Conservation (phyloP, 1,140 invertebrate genomes). For the Macrobrachium rosenbergii region DNA sequence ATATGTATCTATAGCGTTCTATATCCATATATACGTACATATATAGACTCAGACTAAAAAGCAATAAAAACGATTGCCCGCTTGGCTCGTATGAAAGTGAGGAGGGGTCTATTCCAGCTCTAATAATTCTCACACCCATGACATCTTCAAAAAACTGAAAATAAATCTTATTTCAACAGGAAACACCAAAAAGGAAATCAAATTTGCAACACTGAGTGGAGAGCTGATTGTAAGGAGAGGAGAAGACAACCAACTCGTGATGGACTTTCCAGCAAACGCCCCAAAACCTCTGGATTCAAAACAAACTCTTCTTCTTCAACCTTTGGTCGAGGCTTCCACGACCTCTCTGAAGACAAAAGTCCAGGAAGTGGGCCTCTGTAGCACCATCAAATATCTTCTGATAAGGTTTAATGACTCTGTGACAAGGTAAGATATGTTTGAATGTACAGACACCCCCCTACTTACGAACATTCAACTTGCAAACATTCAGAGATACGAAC, state of each 20-base stretch:
- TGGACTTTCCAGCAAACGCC: slow-evolving; percentile 34
- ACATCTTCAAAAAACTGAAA: no score
- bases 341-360: neutral
- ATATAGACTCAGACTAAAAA: no score
- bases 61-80: no score
- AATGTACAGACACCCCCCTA: neutral
- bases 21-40: no score
- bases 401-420: slow-evolving; percentile 3
- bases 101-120: neutral
- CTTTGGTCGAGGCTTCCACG: neutral
- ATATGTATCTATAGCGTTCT: no score
- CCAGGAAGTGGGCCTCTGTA: neutral
- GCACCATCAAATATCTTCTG: slow-evolving; percentile 44
- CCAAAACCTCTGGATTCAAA: neutral
- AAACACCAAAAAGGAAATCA: neutral
- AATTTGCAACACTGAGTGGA: slow-evolving; percentile 44
- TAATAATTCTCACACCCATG: neutral
- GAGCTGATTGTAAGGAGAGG: slow-evolving; percentile 1
- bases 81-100: no score
- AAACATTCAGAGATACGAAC: no score
- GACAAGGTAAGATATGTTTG: slow-evolving; percentile 18
- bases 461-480: no score
- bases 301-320: neutral
- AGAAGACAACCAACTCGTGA: neutral
- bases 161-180: neutral